Base-by-base conservation (phyloP, 1,140 invertebrate species). In the Trissolcus basalis region DNA sequence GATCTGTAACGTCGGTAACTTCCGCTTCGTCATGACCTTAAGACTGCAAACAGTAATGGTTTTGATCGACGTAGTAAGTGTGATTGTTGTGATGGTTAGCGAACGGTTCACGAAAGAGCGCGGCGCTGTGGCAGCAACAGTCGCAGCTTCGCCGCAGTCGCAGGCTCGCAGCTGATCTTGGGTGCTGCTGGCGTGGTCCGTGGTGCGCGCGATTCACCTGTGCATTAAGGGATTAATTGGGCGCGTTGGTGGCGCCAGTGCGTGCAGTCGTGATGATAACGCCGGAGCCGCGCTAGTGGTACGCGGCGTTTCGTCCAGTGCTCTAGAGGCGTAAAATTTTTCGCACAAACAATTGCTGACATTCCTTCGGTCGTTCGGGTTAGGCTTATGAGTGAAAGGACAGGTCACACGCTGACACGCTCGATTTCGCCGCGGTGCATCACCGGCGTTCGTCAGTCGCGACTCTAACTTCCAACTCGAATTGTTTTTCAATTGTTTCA, bases 131-230 rank as follows among this genome's bases (percentile, higher is more conserved):
- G 19, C 19, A 27, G 19, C 19, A 27, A 27, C 19, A 27, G 19
- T 27, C 58, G 68, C 50, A 44, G 44, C 12, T 43, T 56, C 67
- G 65, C 49, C 56, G 56, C 55, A 12, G 77, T 48, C 43, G 35
- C 76, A 82, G 82, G 2, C 19, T 83, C 67, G 80, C 83, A 85
- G 83, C 83, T 86, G 84, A 85, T 84, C 83, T 77, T 78, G 71
- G 58, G 59, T 43, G 60, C 63, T 50, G 63, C 33, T 13, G 15
- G 54, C 48, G 65, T 55, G 39, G 64, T 12, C 48, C 12, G 39
- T 14, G 43, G 11, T 55, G 70, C 65, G 69, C 77, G 68, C 61
- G 68, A 63, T 77, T 58, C 67, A 59, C 53, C 65, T 68, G 67
- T 43, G 43, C 36, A 43, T 70, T 53, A 27, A 1, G 19, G 2